Conservation (phyloP, 2,888 invertebrate species). For the Protodeltote pygarga region DNA sequence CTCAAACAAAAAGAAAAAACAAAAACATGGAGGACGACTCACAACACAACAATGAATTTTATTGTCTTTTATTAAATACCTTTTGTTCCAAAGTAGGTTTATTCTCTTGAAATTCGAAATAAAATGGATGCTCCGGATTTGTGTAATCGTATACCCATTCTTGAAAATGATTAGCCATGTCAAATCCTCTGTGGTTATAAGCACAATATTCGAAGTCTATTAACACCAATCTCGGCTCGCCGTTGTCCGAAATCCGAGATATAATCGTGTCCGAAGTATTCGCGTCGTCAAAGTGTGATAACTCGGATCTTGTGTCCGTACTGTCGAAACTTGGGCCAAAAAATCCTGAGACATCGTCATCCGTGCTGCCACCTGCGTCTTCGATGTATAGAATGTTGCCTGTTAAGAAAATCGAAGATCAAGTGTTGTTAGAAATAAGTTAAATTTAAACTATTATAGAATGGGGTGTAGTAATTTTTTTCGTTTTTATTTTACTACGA, state of each 20-base stretch:
- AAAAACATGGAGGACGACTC: too few relatives aligned
- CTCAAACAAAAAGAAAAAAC: too few relatives aligned
- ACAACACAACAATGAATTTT: too few relatives aligned
- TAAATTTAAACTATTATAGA: too few relatives aligned
- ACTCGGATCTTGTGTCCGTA: slow-evolving; percentile 25
- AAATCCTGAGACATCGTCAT: slow-evolving; percentile 56
- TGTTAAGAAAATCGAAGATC: slow-evolving; percentile 36
- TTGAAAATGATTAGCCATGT: slow-evolving; percentile 97
- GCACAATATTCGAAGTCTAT: slow-evolving; percentile 98
- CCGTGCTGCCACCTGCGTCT: slow-evolving; percentile 53
- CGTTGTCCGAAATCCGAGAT: slow-evolving; percentile 68
- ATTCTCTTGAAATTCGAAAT: slow-evolving; percentile 88
- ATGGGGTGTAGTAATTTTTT: too few relatives aligned
- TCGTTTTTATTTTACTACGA: too few relatives aligned
- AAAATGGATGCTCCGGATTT: slow-evolving; percentile 92
- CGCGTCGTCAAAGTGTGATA: slow-evolving; percentile 59
- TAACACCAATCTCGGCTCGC: slow-evolving; percentile 89
- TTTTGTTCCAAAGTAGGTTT: slow-evolving; percentile 94
- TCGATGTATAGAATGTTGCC: slow-evolving; percentile 87
- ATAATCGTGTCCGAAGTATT: slow-evolving; percentile 72
- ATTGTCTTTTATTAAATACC: slow-evolving; percentile 83
- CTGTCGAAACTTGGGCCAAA: slow-evolving; percentile 58
- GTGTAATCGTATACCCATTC: slow-evolving; percentile 97
- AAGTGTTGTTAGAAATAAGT: too few relatives aligned
- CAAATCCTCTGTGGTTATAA: slow-evolving; percentile 96